Evolutionary conservation across 1,140 invertebrate genomes (phyloP).

Genomic region (Hormaphis cornu): DNA sequence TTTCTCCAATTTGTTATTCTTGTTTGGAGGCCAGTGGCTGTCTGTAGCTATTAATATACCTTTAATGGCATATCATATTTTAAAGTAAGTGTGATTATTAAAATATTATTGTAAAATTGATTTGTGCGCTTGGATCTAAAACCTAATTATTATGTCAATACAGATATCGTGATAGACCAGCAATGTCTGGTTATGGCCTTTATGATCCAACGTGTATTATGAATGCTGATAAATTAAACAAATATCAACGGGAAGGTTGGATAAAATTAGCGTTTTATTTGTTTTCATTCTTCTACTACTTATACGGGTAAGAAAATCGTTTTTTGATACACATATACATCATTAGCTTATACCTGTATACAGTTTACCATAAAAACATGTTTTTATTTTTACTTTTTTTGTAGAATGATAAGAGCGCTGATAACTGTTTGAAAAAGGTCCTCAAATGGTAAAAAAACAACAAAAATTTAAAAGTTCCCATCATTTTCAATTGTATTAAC

Average conservation of each 20-base stretch:
- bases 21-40: conserved; percentile 85
- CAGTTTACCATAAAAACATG: background rate
- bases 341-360: background rate
- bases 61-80: conserved; percentile 89
- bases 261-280: conserved; percentile 96
- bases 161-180: conserved; percentile 85
- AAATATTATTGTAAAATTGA: too few relatives aligned
- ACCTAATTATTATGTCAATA: conserved; percentile 36
- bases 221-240: conserved; percentile 85
- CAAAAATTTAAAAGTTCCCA: too few relatives aligned
- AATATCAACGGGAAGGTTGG: conserved; percentile 95
- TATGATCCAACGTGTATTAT: conserved; percentile 99
- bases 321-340: too few relatives aligned
- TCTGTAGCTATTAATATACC: conserved; percentile 87
- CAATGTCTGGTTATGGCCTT: conserved; percentile 89
- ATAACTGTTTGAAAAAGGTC: conserved; percentile 35
- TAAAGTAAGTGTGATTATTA: too few relatives aligned
- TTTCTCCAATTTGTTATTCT: conserved; percentile 84
- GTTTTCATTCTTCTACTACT: conserved; percentile 96
- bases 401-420: conserved; percentile 36
- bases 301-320: conserved; percentile 72
- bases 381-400: conserved; percentile 9
- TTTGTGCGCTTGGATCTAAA: too few relatives aligned
- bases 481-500: too few relatives aligned
- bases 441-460: too few relatives aligned